Conservation (phyloP, 1,140 invertebrate species). For the Oreohelix idahoensis region DNA sequence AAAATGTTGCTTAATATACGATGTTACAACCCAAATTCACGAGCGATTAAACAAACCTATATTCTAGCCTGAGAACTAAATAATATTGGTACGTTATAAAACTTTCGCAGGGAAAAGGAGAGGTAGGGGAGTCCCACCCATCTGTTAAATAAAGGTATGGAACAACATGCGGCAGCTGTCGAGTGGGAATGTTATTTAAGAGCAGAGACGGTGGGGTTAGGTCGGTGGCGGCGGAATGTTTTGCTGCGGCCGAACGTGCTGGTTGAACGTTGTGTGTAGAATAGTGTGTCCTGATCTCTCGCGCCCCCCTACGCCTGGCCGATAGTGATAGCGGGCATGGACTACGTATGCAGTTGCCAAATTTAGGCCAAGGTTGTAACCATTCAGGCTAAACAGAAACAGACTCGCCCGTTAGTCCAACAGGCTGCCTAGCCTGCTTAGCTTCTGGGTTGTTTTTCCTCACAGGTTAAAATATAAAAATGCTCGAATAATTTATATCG, state of each 20-base stretch:
- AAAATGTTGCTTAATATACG: too few relatives aligned
- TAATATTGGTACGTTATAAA: too few relatives aligned
- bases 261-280: background rate
- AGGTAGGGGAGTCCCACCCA: too few relatives aligned
- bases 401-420: background rate
- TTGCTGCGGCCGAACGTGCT: background rate
- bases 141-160: too few relatives aligned
- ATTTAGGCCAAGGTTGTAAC: constrained; percentile 10
- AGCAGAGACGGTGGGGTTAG: background rate
- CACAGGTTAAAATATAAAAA: too few relatives aligned
- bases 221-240: background rate
- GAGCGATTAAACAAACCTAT: too few relatives aligned
- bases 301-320: background rate
- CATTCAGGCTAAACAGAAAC: background rate
- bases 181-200: background rate
- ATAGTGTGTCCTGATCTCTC: background rate
- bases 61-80: too few relatives aligned
- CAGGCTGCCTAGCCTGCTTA: too few relatives aligned
- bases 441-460: too few relatives aligned
- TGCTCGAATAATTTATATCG: too few relatives aligned
- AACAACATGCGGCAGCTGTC: background rate
- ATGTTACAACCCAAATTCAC: too few relatives aligned
- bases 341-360: background rate
- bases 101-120: too few relatives aligned
- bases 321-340: background rate